phyloP scores from a whole-genome alignment of 2,888 invertebrate species.

The Sphaerophoria rueppellii region DNA sequence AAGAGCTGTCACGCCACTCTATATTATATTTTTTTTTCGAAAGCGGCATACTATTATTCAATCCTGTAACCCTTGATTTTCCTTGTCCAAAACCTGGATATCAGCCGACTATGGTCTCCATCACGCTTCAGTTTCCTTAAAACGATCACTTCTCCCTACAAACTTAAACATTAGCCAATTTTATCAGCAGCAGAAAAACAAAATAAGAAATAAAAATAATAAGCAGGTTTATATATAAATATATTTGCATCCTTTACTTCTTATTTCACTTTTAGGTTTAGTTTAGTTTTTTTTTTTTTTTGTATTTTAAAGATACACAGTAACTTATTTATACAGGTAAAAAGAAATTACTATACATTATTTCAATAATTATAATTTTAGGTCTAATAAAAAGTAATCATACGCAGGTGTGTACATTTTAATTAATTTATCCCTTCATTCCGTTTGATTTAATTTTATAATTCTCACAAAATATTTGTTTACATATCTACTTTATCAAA shows the following conservation, averaged over 20 bases:
- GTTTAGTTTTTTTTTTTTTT: slow-evolving; percentile 19
- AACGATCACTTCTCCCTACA: too few relatives aligned
- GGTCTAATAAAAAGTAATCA: slow-evolving; percentile 44
- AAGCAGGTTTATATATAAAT: slow-evolving; percentile 68
- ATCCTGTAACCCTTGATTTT: too few relatives aligned
- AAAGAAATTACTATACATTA: slow-evolving; percentile 68
- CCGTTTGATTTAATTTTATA: slow-evolving; percentile 31
- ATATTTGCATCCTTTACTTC: slow-evolving; percentile 69
- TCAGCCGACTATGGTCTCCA: too few relatives aligned
- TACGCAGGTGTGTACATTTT: slow-evolving; percentile 47
- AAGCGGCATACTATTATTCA: too few relatives aligned
- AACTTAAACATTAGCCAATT: too few relatives aligned
- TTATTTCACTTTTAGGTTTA: slow-evolving; percentile 47
- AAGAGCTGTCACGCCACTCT: too few relatives aligned
- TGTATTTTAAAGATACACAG: slow-evolving; percentile 54
- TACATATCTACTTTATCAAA: slow-evolving; percentile 2
- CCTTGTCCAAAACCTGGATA: too few relatives aligned
- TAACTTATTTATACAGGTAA: slow-evolving; percentile 71
- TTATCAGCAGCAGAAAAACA: background rate
- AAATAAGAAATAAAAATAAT: slow-evolving; percentile 32
- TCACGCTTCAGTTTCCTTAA: too few relatives aligned
- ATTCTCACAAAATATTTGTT: slow-evolving; percentile 29
- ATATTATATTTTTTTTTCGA: too few relatives aligned
- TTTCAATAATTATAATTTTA: slow-evolving; percentile 44
- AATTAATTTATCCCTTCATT: slow-evolving; percentile 26